Evolutionary conservation across 2,888 invertebrate species (phyloP).

Genomic region (Sesia apiformis): DNA sequence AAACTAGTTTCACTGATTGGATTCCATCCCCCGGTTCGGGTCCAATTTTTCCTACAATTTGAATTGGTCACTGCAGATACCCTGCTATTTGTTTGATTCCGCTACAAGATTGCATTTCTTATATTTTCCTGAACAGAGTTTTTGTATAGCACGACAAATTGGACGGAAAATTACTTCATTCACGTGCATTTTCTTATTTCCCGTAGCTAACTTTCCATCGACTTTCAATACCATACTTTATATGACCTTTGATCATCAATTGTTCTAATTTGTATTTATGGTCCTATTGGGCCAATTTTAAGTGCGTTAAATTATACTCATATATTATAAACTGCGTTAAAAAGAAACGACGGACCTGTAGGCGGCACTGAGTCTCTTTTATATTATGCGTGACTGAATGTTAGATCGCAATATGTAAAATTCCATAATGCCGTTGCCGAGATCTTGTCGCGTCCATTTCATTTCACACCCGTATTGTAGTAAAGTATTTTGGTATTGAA

Average conservation of each 20-base stretch:
- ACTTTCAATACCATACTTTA: too few species aligned
- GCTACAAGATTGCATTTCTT: conserved; percentile 63
- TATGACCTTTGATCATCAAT: too few species aligned
- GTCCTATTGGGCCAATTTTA: too few species aligned
- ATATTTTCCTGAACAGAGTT: conserved; percentile 41
- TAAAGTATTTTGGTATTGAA: too few species aligned
- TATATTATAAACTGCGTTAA: too few species aligned
- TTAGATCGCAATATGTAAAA: not conserved
- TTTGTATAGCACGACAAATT: conserved; percentile 6
- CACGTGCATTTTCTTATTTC: not conserved
- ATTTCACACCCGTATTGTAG: too few species aligned
- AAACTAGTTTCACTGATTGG: conserved; percentile 71
- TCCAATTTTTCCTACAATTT: conserved; percentile 50
- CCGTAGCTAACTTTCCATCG: too few species aligned
- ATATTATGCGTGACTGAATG: not conserved
- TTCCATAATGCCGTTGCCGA: not conserved
- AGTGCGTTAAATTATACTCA: too few species aligned
- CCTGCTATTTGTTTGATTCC: conserved; percentile 63
- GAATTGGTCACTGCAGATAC: conserved; percentile 59
- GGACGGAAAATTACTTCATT: not conserved
- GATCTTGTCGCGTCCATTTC: too few species aligned
- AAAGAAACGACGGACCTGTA: not conserved
- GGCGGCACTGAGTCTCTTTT: not conserved
- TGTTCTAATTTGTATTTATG: too few species aligned
- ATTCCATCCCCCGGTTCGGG: conserved; percentile 49